Base-by-base conservation (phyloP, 2,797 vertebrate species). In the Amblyraja radiata region DNA sequence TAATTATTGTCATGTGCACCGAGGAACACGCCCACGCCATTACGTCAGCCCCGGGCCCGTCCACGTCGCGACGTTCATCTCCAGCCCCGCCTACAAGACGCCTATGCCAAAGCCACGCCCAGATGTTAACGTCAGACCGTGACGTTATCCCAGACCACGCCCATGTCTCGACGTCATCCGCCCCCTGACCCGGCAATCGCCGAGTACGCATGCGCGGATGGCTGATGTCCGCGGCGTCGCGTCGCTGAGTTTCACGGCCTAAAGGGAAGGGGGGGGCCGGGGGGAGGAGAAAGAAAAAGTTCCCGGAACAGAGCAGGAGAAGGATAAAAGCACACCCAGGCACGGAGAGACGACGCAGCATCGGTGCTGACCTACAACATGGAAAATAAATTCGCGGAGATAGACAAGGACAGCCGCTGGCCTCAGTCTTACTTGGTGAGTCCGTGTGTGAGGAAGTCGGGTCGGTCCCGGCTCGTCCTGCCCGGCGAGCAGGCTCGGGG, bases 381-480 rank as follows among this genome's bases (percentile, higher is more conserved):
- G 96, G 97, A 99, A 93, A 96, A 95, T 94, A 97, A 98, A 95
- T 98, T 98, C 94, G 96, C 98, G 93, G 97, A 98, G 78, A 96
- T 98, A 73, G 98, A 98, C 93, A 96, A 96, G 84, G 95, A 96
- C 81, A 97, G 97, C 93, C 95, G 96, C 95, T 99, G 98, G 98
- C 98, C 98, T 94, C 97, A 97, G 95, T 96, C 98, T 23, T 99
- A 98, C 94, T 94, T 97, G 95, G 98, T 98, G 96, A 98, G 98
- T 97, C 76, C 13, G 23, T 58, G 36, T 39, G 36, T 7, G 13
- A 32, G 18, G 4, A 11, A 32, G 78, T 23, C 10, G 58, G 36
- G 61, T 68, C 71, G 36, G 32, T 8, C 36, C 4, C 65, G 11
- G 65, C 65, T 54, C 36, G 16, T 11, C 18, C 9, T 92, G 73